Evolutionary conservation across 2,888 invertebrate genomes (phyloP), one percentile per base, ranked within the genome.

Genomic region (Neuroscelio doddi): DNA sequence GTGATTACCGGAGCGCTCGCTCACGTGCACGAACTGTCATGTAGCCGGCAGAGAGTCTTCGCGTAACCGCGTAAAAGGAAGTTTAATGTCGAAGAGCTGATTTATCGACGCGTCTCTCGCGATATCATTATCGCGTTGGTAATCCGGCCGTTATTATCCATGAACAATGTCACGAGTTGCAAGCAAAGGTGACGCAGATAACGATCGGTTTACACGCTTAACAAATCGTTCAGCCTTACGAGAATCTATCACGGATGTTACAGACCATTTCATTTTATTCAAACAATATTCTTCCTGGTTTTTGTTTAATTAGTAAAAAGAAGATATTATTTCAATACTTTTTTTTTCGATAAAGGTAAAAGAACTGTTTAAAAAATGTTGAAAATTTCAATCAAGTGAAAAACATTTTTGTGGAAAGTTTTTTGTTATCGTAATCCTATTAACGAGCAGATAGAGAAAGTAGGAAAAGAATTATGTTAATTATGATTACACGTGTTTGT

Each of bases 1-100:
- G 30, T 38, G 45, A 58, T 58, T 47, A 49, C 56, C 34, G 42
- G 41, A 9, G 30, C 21, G 30, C 29, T 53, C 47, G 34, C 29
- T 53, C 47, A 29, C 47, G 55, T 44, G 49, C 49, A 34, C 50
- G 38, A 38, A 9, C 62, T 49, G 61, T 49, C 52, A 36, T 26
- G 47, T 8, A 10, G 29, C 27, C 29, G 10, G 27, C 32, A 42
- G 38, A 26, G 27, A 24, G 15, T 32, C 10, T n/a, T n/a, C 41
- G 39, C 47, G 47, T 24, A 30, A 30, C 30, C 46, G 27, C 45
- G 45, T 14, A 45, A 21, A 46, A 46, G 45, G 44, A 53, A 53
- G 53, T 53, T 17, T 12, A 17, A 16, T 36, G 45, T 26, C 36
- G 36, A 45, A 26, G 46, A 30, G 34, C 45, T 59, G 46, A 52